Conservation (phyloP, 1,140 invertebrate species). For the Lucilia sericata region DNA sequence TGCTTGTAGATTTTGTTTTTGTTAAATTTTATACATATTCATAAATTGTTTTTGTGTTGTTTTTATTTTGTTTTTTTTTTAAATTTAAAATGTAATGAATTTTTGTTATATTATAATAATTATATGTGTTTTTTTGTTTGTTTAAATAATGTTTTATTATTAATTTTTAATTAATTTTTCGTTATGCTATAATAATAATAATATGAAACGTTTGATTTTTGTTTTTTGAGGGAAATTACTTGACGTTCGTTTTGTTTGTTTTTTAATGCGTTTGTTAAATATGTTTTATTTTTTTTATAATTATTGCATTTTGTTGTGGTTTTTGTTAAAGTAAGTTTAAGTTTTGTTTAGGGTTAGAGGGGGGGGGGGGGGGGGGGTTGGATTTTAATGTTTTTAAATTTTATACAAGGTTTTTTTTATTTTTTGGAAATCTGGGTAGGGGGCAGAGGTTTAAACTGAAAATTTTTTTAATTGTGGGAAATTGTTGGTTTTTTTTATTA, state of each 20-base stretch:
- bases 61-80: not conserved
- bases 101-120: not conserved
- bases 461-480: too few relatives aligned
- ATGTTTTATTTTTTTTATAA: not conserved
- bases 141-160: constrained; percentile 15
- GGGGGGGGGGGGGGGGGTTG: too few relatives aligned
- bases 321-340: not conserved
- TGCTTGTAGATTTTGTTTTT: not conserved
- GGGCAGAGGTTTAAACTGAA: not conserved
- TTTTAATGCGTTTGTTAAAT: not conserved
- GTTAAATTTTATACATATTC: not conserved
- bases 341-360: not conserved
- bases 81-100: constrained; percentile 42
- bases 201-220: constrained; percentile 21
- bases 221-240: not conserved
- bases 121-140: not conserved
- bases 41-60: not conserved
- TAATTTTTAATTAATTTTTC: constrained; percentile 11
- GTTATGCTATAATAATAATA: constrained; percentile 21
- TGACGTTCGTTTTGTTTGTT: not conserved
- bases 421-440: too few relatives aligned
- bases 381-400: too few relatives aligned
- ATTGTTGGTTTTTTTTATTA: not conserved
- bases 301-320: not conserved
- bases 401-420: too few relatives aligned